Evolutionary conservation across 1,140 invertebrate genomes (phyloP), one percentile per base, ranked within the genome.

Genomic region (Zaprionus vittiger): DNA sequence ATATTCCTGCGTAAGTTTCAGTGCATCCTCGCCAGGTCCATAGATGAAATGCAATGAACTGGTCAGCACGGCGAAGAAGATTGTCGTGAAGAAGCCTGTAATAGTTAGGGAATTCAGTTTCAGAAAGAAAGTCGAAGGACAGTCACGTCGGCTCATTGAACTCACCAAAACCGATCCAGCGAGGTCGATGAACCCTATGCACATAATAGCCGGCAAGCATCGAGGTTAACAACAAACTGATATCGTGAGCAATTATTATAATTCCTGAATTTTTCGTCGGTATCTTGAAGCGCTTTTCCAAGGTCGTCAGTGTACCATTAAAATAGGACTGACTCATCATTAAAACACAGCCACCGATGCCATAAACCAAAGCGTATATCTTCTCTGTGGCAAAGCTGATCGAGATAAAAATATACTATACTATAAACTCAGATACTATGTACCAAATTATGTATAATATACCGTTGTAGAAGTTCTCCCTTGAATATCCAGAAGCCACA

Each of bases 251-350:
- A 24, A 96, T 94, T 34, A 95, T 94, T 77, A 96, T 96, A 70
- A 96, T 93, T 57, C 95, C 96, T 69, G 95, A 95, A 4, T 95
- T 95, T 86, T 95, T 94, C 26, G 95, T 96, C 0, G 96, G 95
- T 83, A 97, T 96, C 80, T 96, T 96, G 90, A 96, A 97, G 76
- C 96, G 94, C 87, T 97, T 97, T 85, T 97, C 96, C 49, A 97
- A 92, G 2, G 96, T 97, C 20, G 96, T 96, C 56, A 97, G 95
- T 1, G 95, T 96, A 0, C 95, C 96, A 80, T 96, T 96, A 79
- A 96, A 96, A 90, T 97, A 97, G 1, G 96, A 94, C 83, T 95
- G 96, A 77, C 95, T 94, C 66, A 96, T 96, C n/a, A 95, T 94
- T 77, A 96, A 95, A 60, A 96, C 94, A 69, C 96, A 95, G 1